Base-by-base conservation (phyloP, 2,888 invertebrate genomes). In the Caenorhabditis sp. region DNA sequence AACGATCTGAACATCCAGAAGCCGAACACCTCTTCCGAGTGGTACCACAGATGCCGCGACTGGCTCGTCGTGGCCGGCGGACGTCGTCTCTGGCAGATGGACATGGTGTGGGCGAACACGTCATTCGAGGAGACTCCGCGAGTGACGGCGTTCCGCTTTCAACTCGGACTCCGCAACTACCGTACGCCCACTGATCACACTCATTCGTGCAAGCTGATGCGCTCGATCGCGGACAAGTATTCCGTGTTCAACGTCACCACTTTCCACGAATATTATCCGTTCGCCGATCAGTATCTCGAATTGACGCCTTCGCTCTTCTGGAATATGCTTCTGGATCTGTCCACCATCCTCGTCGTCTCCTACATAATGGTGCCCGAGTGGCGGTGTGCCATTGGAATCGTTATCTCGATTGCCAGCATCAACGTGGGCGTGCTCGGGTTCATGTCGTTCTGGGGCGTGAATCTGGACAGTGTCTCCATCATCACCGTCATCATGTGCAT, bases 401-500 rank as follows among this genome's bases (percentile, higher is more conserved):
- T 95, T 1, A 94, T 95, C 89, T 95, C 95, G 86, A 95, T 96
- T 71, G 93, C 95, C 68, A 83, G 84, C 43, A 89, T 89, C 70
- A 88, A 88, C 62, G 58, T 89, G 6, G 87, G 87, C 8, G 87
- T 88, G 0, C 82, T 88, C 26, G 88, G 88, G 39, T 88, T 83
- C 76, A 88, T 89, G 89, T 81, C 89, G 0, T 79, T 80, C 37
- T 89, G 89, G 89, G 86, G 86, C n/a, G 87, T 96, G 7, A 95
- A 95, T 88, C 91, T 96, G 56, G 89, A 89, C 58, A 83, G 84
- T 0, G 95, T 96, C 85, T 95, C 95, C 1, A 96, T 96, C 95
- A 95, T 96, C 77, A 95, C 96, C 8, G 83, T 96, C 55, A 96
- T 96, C 83, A 96, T 96, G 95, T 95, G 95, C 90, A 95, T 96